These are phyloP conservation scores for Tenualosa ilisha DNA, from an alignment of 2,797 vertebrate genomes.

Conservation along the genomic window DNA sequence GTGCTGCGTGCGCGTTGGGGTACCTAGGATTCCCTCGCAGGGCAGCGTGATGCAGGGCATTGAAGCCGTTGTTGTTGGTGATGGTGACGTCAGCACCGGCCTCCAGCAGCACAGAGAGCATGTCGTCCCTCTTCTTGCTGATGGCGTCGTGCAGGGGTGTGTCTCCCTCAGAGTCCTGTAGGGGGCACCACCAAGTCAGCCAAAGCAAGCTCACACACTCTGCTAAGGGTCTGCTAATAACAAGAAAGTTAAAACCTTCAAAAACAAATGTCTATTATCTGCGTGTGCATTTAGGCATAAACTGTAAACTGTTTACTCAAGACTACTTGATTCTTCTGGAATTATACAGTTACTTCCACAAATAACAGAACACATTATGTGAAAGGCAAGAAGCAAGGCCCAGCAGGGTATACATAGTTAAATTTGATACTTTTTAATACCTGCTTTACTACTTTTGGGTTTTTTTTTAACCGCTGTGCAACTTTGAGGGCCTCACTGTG, in stretches of 20 bases:
- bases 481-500: too few species aligned
- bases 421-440: too few species aligned
- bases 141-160: constrained; percentile 99
- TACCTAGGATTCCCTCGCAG: constrained; percentile 98
- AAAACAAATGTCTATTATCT: neutral
- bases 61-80: constrained; percentile 99
- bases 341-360: neutral
- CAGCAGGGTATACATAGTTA: too few species aligned
- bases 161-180: constrained; percentile 97
- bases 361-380: neutral
- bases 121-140: constrained; percentile 98
- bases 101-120: constrained; percentile 94
- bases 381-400: too few species aligned
- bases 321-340: neutral
- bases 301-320: neutral
- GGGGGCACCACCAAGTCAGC: constrained; percentile 30
- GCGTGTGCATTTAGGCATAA: too few species aligned
- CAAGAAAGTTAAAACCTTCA: neutral
- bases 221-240: neutral
- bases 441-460: too few species aligned
- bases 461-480: too few species aligned
- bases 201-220: neutral
- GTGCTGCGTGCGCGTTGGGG: neutral
- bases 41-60: constrained; percentile 95
- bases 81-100: constrained; percentile 97